Base-by-base conservation (phyloP, 2,113 vertebrate species). In the Carollia perspicillata region DNA sequence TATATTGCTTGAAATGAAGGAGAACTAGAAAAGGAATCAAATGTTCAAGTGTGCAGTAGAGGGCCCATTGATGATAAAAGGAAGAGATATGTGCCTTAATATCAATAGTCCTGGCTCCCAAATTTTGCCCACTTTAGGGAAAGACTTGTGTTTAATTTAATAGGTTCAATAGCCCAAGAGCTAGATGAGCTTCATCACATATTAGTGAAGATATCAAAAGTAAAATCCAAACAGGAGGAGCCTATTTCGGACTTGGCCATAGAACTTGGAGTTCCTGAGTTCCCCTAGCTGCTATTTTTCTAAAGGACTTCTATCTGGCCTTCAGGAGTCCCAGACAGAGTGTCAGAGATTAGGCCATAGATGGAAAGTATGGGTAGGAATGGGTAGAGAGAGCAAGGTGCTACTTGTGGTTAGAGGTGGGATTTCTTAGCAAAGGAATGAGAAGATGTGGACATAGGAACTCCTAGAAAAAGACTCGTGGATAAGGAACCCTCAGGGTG, bases 1-100 rank as follows among this genome's bases (percentile, higher is more conserved):
- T 60, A 20, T 30, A 22, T 77, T 93, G 51, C 35, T 93, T 80
- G 44, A 55, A 69, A 3, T 75, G 8, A 87, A 88, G 16, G 16
- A 96, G 2, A 35, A 30, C 69, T 90, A 80, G 28, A 74, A 74
- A 93, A 78, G 66, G 68, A 87, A 37, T 3, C n/a, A 53, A 35
- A 9, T 5, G 1, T 47, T 8, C 30, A 81, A 47, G 26, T 42
- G 0, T 81, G 16, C 20, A 51, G 37, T 16, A 71, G 58, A 40
- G 18, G 6, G 14, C 33, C 69, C 72, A 63, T 0, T 85, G 44
- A 84, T 90, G 53, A 23, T 18, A 23, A 49, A 47, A 40, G 35
- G 71, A 93, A 91, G 14, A 16, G 4, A 60, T 33, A 71, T 40
- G 11, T 58, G n/a, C 33, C 60, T 90, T 85, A n/a, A 40, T 91